Evolutionary conservation across 2,888 invertebrate species (phyloP), one percentile per base, ranked within the genome.

Genomic region (Calephelis perditalis): DNA sequence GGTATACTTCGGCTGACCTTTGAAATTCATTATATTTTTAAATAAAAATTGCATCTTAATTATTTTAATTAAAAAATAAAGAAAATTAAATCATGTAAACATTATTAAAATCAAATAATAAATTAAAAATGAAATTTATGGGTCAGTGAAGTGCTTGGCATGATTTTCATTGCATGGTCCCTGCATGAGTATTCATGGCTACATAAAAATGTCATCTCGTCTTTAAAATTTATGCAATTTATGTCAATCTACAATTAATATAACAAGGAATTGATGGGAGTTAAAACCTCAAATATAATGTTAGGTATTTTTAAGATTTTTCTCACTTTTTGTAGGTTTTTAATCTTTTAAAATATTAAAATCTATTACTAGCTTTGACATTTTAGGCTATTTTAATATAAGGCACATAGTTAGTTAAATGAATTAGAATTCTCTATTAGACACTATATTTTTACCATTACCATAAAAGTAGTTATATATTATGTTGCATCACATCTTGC

Each of bases 401-500:
- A 59, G 55, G 55, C 55, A 60, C 55, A 55, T 46, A 37, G 15
- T 37, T 55, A 55, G 59, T 46, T 37, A 10, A 60, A 45, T 44
- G n/a, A 36, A 43, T 46, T 57, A 46, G 36, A 52, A 49, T 1
- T 40, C 40, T 44, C 36, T 26, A 37, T 49, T 49, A 55, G 45
- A 55, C 52, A 44, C n/a, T n/a, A 59, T 44, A 10, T 61, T 46
- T 57, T 57, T 59, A 73, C 71, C 76, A 76, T 77, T 66, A 68
- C 74, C 76, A 74, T 68, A 60, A 58, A 63, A 62, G 65, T 71
- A 68, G 65, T 62, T 71, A 65, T 71, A 64, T 76, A 73, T 81
- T 78, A 66, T 71, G 77, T 86, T 86, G 86, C 86, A 68, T 77
- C 74, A 82, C 79, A 81, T 76, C 66, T 67, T 77, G 86, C 86